Evolutionary conservation across 2,113 vertebrate genomes (phyloP).

Genomic region (Hassar affinis): DNA sequence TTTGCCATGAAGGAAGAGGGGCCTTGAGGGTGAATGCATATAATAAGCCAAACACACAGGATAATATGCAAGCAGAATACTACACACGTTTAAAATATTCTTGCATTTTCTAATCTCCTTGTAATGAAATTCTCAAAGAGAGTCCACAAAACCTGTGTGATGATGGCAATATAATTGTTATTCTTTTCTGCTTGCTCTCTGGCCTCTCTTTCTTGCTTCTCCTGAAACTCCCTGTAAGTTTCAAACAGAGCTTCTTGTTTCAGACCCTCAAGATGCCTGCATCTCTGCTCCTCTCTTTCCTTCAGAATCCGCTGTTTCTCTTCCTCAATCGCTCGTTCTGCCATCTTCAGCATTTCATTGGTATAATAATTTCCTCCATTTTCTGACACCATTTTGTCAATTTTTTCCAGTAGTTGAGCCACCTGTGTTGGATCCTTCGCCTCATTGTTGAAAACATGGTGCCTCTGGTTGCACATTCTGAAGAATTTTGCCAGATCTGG

Average conservation of each 20-base stretch:
- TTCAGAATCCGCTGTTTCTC: conserved; percentile 28
- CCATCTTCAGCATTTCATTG: conserved; percentile 30
- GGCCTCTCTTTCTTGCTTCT: not conserved
- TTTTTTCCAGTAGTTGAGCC: conserved; percentile 30
- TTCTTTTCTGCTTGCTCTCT: conserved; percentile 17
- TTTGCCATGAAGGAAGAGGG: no score
- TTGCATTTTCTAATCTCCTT: not conserved
- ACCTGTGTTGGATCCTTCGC: conserved; percentile 29
- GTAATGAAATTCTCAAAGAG: conserved; percentile 8
- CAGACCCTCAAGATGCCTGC: conserved; percentile 10
- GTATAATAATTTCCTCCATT: conserved; percentile 31
- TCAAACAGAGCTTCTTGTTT: not conserved
- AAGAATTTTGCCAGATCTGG: conserved; percentile 1
- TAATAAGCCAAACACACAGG: no score
- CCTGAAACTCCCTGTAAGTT: not conserved
- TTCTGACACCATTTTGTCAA: conserved; percentile 17
- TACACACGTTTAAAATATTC: no score
- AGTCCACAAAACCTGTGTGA: not conserved
- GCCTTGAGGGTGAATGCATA: no score
- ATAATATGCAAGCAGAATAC: no score
- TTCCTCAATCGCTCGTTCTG: conserved; percentile 32
- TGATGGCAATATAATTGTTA: not conserved
- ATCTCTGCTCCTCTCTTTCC: not conserved
- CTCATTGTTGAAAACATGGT: conserved; percentile 36
- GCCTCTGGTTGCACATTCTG: not conserved